Evolutionary conservation across 2,888 invertebrate species (phyloP).

Genomic region (Sphaerophoria rueppellii): DNA sequence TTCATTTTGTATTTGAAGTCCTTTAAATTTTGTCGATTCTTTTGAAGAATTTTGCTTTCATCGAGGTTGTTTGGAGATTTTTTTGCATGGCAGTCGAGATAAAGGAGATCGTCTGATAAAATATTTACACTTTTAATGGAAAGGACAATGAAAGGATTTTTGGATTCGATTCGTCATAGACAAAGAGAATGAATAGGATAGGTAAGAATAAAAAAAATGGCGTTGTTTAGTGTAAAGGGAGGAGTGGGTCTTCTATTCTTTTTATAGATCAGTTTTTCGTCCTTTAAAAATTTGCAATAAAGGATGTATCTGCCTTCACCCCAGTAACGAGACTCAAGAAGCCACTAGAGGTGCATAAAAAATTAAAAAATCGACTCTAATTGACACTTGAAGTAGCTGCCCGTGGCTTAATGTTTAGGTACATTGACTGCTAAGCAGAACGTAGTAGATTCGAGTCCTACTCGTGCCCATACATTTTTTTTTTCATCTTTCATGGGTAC

Average conservation of each 20-base stretch:
- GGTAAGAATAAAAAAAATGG: constrained; percentile 9
- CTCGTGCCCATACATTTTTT: too few species aligned
- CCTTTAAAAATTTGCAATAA: too few species aligned
- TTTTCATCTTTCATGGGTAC: too few species aligned
- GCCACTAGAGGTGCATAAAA: too few species aligned
- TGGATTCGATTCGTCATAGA: constrained; percentile 3
- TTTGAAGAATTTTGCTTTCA: constrained; percentile 13
- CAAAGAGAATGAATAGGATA: constrained; percentile 2
- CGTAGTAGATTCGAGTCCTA: too few species aligned
- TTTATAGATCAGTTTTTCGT: not conserved
- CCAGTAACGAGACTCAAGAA: too few species aligned
- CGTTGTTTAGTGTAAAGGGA: too few species aligned
- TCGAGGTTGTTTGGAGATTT: constrained; percentile 11
- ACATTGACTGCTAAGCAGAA: too few species aligned
- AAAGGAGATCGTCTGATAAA: constrained; percentile 39
- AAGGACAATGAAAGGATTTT: constrained; percentile 18
- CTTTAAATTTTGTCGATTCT: constrained; percentile 38
- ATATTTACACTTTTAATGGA: constrained; percentile 39
- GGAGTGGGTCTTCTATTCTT: not conserved
- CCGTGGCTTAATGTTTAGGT: too few species aligned
- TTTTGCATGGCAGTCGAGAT: constrained; percentile 10
- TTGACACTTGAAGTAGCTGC: too few species aligned
- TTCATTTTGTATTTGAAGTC: not conserved
- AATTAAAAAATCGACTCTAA: too few species aligned
- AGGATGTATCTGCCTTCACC: too few species aligned